These are phyloP conservation scores for Anisognathus igniventris DNA, from an alignment of 2,797 vertebrate genomes.

Conservation along the genomic window DNA sequence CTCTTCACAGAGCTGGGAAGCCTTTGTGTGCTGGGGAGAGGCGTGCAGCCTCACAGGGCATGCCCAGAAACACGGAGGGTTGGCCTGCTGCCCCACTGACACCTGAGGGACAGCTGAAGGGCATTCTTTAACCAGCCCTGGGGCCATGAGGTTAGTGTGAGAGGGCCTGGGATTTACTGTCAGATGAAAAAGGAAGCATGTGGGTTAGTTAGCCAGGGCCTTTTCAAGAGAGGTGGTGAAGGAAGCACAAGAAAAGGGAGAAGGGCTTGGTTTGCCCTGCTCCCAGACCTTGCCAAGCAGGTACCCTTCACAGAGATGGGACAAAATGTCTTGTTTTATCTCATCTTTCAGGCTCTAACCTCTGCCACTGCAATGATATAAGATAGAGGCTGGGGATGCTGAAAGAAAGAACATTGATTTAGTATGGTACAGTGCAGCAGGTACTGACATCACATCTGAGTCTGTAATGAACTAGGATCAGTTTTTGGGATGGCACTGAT, in stretches of 20 bases:
- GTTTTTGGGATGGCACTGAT: neutral
- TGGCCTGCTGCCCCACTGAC: neutral
- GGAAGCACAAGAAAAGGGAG: neutral
- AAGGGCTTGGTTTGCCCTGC: neutral
- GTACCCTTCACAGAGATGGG: neutral
- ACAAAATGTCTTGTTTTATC: neutral
- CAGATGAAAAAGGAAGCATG: neutral
- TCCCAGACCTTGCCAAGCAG: neutral
- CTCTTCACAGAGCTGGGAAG: neutral
- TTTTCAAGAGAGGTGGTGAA: neutral
- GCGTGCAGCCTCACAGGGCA: rapidly evolving
- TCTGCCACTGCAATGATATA: neutral
- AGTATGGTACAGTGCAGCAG: neutral
- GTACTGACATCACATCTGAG: neutral
- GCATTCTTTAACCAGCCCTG: neutral
- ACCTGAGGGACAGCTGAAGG: neutral
- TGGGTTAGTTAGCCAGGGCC: neutral
- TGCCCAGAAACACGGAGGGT: rapidly evolving
- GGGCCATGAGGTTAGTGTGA: neutral
- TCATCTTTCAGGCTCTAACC: neutral
- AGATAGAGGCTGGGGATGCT: neutral
- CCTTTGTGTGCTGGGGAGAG: neutral
- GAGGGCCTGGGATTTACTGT: neutral
- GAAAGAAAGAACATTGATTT: neutral
- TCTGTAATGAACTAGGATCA: neutral